phyloP scores from a whole-genome alignment of 2,888 invertebrate genomes.

The Phytoseiulus persimilis region DNA sequence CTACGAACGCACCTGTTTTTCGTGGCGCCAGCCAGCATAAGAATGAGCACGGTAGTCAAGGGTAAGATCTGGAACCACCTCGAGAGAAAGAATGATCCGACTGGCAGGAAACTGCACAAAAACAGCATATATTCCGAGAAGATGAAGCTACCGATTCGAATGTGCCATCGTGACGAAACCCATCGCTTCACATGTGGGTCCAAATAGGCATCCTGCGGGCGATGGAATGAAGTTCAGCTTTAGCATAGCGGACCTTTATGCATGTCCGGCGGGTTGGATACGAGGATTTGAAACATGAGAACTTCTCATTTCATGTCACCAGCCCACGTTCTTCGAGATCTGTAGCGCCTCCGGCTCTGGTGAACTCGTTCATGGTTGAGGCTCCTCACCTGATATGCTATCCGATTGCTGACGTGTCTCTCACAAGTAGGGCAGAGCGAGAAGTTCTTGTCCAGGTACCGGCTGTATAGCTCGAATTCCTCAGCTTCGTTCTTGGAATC shows the following conservation, averaged over 20 bases:
- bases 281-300: too few relatives aligned
- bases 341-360: too few relatives aligned
- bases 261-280: too few relatives aligned
- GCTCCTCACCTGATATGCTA: neutral
- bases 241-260: too few relatives aligned
- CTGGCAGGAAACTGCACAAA: neutral
- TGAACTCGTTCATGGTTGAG: neutral
- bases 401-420: neutral
- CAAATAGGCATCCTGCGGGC: neutral
- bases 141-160: neutral
- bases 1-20: conserved; percentile 19
- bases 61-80: neutral
- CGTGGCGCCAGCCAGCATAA: neutral
- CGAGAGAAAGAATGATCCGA: neutral
- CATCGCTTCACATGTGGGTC: neutral
- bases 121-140: neutral
- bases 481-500: neutral
- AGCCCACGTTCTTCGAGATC: too few relatives aligned
- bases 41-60: neutral
- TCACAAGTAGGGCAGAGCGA: conserved; percentile 17
- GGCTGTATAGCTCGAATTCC: neutral
- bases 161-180: neutral
- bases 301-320: too few relatives aligned
- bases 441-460: neutral
- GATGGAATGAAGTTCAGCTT: neutral